A percentile compares a stretch with the other conserved stretches of the same genome.
Conservation (phyloP, 2,888 invertebrate genomes). For the Sarcophaga caerulescens region DNA sequence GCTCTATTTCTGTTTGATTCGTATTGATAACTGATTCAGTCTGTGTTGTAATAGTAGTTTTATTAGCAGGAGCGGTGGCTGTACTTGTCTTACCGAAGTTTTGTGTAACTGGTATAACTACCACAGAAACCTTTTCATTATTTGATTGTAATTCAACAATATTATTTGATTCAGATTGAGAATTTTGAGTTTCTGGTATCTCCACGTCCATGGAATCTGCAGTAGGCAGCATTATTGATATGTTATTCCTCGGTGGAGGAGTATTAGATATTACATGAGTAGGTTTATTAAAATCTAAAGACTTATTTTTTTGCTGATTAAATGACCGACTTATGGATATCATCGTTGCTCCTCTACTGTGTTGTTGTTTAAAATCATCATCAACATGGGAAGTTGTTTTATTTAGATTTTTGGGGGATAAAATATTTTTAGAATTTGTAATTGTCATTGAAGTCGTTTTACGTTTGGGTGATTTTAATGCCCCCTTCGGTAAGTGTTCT, state of each 20-base stretch:
- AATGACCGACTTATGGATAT: background rate
- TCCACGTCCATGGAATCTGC: slow-evolving; percentile 3
- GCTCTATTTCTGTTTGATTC: background rate
- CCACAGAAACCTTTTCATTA: slow-evolving; percentile 12
- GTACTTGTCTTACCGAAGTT: slow-evolving; percentile 28
- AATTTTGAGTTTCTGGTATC: slow-evolving; percentile 54
- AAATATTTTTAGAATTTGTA: background rate
- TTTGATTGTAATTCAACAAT: slow-evolving; percentile 16
- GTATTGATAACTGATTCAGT: background rate
- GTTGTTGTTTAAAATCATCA: background rate
- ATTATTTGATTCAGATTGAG: background rate
- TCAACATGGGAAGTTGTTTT: background rate
- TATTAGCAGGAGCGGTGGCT: background rate
- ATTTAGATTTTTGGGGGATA: background rate
- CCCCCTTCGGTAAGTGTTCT: background rate
- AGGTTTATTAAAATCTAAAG: background rate
- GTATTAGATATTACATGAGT: background rate
- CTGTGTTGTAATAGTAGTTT: background rate
- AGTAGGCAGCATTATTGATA: slow-evolving; percentile 1
- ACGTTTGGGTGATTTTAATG: background rate
- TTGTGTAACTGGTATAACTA: slow-evolving; percentile 62
- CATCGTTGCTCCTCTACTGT: background rate
- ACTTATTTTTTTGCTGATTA: background rate
- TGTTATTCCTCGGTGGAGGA: background rate
- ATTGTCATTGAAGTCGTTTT: slow-evolving; percentile 4